These are phyloP conservation scores for Heliopora coerulea DNA, from an alignment of 92 coral and sea anemone genomes.

Conservation along the genomic window DNA sequence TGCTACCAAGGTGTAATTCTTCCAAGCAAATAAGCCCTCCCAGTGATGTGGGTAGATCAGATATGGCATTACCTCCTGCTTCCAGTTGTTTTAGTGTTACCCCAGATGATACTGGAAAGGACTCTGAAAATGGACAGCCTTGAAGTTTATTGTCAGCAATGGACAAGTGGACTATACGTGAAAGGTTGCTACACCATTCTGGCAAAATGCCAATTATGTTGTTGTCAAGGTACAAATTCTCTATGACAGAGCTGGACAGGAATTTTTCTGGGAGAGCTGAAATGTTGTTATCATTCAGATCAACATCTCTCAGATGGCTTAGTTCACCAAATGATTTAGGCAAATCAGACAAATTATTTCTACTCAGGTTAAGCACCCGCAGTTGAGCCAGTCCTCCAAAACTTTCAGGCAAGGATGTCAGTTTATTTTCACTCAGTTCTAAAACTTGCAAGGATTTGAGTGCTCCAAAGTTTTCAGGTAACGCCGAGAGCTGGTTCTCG, in stretches of 20 bases:
- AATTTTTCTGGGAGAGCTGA: constrained; percentile 62
- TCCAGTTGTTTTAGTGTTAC: constrained; percentile 66
- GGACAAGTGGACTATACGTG: constrained; percentile 60
- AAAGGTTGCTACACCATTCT: constrained; percentile 73
- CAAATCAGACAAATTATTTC: constrained; percentile 61
- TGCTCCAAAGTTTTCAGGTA: constrained; percentile 67
- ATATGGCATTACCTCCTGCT: constrained; percentile 77
- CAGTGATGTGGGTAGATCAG: constrained; percentile 68
- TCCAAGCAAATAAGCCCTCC: constrained; percentile 75
- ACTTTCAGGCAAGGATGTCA: constrained; percentile 65
- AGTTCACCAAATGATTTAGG: constrained; percentile 71
- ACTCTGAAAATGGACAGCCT: constrained; percentile 63
- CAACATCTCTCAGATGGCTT: constrained; percentile 55
- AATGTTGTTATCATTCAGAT: constrained; percentile 65
- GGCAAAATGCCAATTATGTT: constrained; percentile 70
- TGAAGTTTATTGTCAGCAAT: constrained; percentile 70
- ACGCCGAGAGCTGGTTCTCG: constrained; percentile 61
- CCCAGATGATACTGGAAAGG: constrained; percentile 66
- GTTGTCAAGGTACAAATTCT: constrained; percentile 71
- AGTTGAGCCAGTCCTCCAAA: constrained; percentile 65
- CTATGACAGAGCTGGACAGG: constrained; percentile 60
- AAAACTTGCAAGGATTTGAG: constrained; percentile 65
- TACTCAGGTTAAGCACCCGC: constrained; percentile 74
- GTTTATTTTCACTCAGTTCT: constrained; percentile 78
- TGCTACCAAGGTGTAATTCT: constrained; percentile 86